Base-by-base conservation (phyloP, 1,140 invertebrate species). In the Calephelis nemesis region DNA sequence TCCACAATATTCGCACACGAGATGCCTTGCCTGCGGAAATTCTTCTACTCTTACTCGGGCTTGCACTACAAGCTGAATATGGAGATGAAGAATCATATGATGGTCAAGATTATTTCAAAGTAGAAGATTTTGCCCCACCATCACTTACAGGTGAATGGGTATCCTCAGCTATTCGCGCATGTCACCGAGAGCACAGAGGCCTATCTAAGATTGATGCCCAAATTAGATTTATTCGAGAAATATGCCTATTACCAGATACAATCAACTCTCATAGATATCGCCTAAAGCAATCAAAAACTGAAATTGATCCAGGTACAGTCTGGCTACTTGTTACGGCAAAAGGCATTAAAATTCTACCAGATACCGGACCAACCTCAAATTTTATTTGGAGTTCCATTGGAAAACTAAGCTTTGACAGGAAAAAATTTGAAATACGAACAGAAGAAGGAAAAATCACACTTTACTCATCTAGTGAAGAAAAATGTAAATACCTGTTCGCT, bases 371-470 rank as follows among this genome's bases (percentile, higher is more conserved):
- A 19, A 91, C 94, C 3, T 94, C 94, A n/a, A 84, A 81, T 74
- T 98, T 98, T 84, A 94, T 97, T 45, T 98, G 98, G 98, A 96
- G 96, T 79, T 97, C 97, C 78, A 98, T 99, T 68, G 97, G 96
- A 62, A 98, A 98, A 92, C 92, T 99, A 8, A 97, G 96, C 84
- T 98, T 98, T 90, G 98, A 98, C 95, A 95, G 97, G 82, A 98
- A 98, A 91, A 99, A 98, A 88, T 99, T 99, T 92, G 97, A 99
- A 93, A 98, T 99, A 74, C 94, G 97, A 58, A 97, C 96, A 4
- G 95, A 96, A 42, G 97, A 97, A 78, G 95, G 96, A 73, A 97
- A 98, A 83, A 95, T 98, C 71, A 96, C 97, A 0, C 95, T 98
- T 66, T 98, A 97, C 86, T 97, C 97, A 12, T 95, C 95, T 15